Evolutionary conservation across 2,888 invertebrate species (phyloP).

Genomic region (Agrochola litura): DNA sequence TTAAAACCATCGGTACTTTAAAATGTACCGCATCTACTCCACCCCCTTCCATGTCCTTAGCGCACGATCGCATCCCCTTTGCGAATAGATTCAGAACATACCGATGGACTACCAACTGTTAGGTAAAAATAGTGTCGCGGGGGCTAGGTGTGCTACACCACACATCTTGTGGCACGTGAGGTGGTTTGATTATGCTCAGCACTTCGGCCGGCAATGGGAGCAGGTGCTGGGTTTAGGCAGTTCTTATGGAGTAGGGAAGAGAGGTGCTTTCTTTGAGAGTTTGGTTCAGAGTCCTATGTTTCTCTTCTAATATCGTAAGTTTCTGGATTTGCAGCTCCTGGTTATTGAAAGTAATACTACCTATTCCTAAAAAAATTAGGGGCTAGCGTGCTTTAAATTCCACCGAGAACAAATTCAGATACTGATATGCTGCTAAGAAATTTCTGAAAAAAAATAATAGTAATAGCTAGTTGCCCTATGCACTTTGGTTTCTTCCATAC

Average conservation of each 20-base stretch:
- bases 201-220: constrained; percentile 8
- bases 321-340: background rate
- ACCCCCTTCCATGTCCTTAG: background rate
- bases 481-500: background rate
- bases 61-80: constrained; percentile 64
- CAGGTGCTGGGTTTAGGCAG: constrained; percentile 32
- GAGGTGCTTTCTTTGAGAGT: constrained; percentile 18
- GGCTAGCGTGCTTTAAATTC: background rate
- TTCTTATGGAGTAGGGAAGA: constrained; percentile 4
- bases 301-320: background rate
- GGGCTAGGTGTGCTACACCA: constrained; percentile 64
- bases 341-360: background rate
- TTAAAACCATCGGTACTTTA: background rate
- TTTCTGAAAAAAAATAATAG: background rate
- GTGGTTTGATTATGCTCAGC: constrained; percentile 30
- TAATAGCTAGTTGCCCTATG: no score
- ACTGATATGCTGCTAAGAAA: no score
- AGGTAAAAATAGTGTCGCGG: constrained; percentile 66
- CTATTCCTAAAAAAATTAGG: no score
- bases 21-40: constrained; percentile 42
- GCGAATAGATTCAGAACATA: constrained; percentile 73
- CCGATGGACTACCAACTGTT: constrained; percentile 63
- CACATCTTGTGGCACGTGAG: constrained; percentile 60
- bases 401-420: background rate
- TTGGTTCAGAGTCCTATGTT: background rate